Evolutionary conservation across 1,140 invertebrate species (phyloP), one percentile per base, ranked within the genome.

Genomic region (Cylas formicarius): DNA sequence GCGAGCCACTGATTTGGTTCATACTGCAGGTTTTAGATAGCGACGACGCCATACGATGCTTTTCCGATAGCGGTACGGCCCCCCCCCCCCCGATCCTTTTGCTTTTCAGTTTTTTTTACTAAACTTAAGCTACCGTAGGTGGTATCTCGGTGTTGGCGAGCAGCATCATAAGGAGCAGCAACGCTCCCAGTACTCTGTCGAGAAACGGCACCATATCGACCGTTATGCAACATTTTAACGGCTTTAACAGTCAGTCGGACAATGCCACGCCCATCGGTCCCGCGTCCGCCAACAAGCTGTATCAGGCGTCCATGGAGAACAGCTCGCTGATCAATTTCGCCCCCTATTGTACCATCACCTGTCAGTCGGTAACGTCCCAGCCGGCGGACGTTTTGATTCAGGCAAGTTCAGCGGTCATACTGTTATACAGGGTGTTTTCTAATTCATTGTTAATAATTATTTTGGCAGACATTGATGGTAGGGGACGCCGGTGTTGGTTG

Each of bases 371-470:
- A 4, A 87, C 86, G 10, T 86, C 88, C 3, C 86, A 90, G 63
- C 80, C 89, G 5, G 86, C 88, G 0, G 87, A 92, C 61, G 82
- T 90, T 29, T 70, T 95, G 2, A 83, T 94, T 42, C 78, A 82
- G 54, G 73, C 68, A 32, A 46, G 24, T 29, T n/a, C n/a, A n/a
- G n/a, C n/a, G n/a, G n/a, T n/a, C n/a, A n/a, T n/a, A n/a, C n/a
- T n/a, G n/a, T n/a, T n/a, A n/a, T n/a, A n/a, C n/a, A n/a, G n/a
- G n/a, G n/a, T n/a, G n/a, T n/a, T n/a, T n/a, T n/a, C n/a, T n/a
- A n/a, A n/a, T n/a, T n/a, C n/a, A n/a, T n/a, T n/a, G n/a, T n/a
- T n/a, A n/a, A n/a, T n/a, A n/a, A n/a, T n/a, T n/a, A n/a, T n/a
- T n/a, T n/a, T n/a, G n/a, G n/a, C n/a, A n/a, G n/a, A n/a, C n/a